Conservation (phyloP, 2,888 invertebrate species). For the Nephrotoma guestfalica region DNA sequence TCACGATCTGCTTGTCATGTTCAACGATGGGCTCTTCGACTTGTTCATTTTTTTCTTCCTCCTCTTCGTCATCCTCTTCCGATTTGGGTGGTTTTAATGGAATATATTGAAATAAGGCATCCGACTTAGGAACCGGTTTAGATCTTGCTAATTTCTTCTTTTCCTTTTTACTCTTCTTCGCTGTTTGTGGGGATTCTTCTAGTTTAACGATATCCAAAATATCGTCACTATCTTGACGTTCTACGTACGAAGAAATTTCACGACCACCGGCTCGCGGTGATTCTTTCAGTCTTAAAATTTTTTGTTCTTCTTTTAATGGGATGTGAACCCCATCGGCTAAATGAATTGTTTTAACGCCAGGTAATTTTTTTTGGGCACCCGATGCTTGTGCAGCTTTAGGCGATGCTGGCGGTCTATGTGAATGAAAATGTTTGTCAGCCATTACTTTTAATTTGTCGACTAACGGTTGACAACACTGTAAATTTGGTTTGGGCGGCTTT, state of each 20-base stretch:
- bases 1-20: not conserved
- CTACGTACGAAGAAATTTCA: constrained; percentile 31
- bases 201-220: constrained; percentile 29
- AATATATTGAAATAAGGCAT: constrained; percentile 28
- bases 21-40: not conserved
- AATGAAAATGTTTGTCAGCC: constrained; percentile 43
- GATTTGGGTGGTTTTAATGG: constrained; percentile 9
- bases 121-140: constrained; percentile 22
- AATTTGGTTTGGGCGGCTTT: constrained; percentile 25
- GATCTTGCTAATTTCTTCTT: constrained; percentile 10
- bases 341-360: constrained; percentile 25
- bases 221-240: constrained; percentile 33
- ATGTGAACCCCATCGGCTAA: constrained; percentile 30
- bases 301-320: constrained; percentile 27
- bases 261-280: constrained; percentile 44
- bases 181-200: constrained; percentile 31
- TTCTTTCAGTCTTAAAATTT: constrained; percentile 42
- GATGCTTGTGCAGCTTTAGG: constrained; percentile 18
- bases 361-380: constrained; percentile 19
- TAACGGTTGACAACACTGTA: constrained; percentile 36
- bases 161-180: constrained; percentile 19
- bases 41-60: not conserved
- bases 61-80: not conserved
- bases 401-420: constrained; percentile 16
- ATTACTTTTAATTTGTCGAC: constrained; percentile 49